A percentile compares a stretch with the other conserved stretches of the same genome.
phyloP scores from a whole-genome alignment of 2,113 vertebrate genomes.

The Colossoma macropomum region DNA sequence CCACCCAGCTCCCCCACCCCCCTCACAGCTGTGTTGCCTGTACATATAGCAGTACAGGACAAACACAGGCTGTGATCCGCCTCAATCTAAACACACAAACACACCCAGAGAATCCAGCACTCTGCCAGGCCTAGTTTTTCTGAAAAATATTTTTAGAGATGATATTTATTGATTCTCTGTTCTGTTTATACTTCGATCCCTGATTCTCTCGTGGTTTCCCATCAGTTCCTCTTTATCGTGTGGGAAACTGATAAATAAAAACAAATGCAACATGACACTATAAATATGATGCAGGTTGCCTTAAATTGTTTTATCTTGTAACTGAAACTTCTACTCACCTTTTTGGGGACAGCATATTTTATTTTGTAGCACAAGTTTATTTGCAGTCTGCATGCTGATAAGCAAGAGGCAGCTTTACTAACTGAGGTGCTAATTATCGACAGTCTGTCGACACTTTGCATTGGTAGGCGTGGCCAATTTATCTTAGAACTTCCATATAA shows the following conservation, averaged over 20 bases:
- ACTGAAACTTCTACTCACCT: too few relatives aligned
- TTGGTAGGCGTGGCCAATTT: too few relatives aligned
- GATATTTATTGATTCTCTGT: slow-evolving; percentile 44
- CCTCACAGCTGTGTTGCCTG: neutral
- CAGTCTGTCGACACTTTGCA: too few relatives aligned
- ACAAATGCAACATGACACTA: too few relatives aligned
- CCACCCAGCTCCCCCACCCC: neutral
- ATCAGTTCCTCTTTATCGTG: neutral
- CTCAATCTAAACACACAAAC: slow-evolving; percentile 17
- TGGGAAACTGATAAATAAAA: neutral
- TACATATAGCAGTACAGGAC: neutral
- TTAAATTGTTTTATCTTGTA: too few relatives aligned
- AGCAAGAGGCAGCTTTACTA: too few relatives aligned
- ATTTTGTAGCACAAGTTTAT: too few relatives aligned
- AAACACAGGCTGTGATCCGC: slow-evolving; percentile 5
- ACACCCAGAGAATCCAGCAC: slow-evolving; percentile 13
- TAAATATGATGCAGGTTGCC: too few relatives aligned
- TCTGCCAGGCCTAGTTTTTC: neutral
- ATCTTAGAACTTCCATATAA: too few relatives aligned
- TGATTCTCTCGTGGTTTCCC: slow-evolving; percentile 22
- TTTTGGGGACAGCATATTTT: too few relatives aligned
- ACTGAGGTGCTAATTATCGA: too few relatives aligned
- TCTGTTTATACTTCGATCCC: slow-evolving; percentile 4
- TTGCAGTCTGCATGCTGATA: too few relatives aligned
- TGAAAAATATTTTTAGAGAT: slow-evolving; percentile 41